Evolutionary conservation across 2,888 invertebrate genomes (phyloP), one percentile per base, ranked within the genome.

Genomic region (Venusia cambrica): DNA sequence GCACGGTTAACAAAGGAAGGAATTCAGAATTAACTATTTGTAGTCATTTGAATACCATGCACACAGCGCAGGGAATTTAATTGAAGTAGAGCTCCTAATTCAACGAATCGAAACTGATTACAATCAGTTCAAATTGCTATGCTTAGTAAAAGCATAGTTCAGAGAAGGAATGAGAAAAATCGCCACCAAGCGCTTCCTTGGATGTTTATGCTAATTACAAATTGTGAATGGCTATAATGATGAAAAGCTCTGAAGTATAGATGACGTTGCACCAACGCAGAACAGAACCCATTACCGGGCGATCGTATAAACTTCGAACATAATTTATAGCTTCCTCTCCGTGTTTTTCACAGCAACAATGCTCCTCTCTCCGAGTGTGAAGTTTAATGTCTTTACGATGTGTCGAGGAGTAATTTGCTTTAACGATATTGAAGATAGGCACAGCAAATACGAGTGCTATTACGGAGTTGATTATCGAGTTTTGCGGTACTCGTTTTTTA

Each of bases 271-370:
- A 62, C 64, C 54, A 51, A 60, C 64, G 61, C 67, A 59, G 45
- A 54, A 56, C 64, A 58, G 58, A 57, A 57, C 72, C 73, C 77
- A 79, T 81, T 79, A 78, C 73, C 70, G 62, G 53, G 51, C 75
- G 75, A 74, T 77, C 80, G 74, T 80, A 78, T 83, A 83, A 79
- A 79, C 81, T 79, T 73, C 73, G 71, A 78, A 77, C 75, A 75
- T 80, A 77, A 85, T 85, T 85, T 85, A 85, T 85, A 62, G 76
- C 57, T 85, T 85, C 85, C 85, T 84, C 73, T 76, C 71, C 55
- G 56, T 73, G 72, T 83, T 83, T 83, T 79, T 81, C 80, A 75
- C 68, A 62, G 60, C 72, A 80, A 81, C 83, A 83, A 83, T 79
- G 62, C 73, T 63, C 61, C 55, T 54, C 68, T 65, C 63, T 39